These are phyloP conservation scores for Fulica atra DNA, from an alignment of 2,113 vertebrate species.

Conservation along the genomic window DNA sequence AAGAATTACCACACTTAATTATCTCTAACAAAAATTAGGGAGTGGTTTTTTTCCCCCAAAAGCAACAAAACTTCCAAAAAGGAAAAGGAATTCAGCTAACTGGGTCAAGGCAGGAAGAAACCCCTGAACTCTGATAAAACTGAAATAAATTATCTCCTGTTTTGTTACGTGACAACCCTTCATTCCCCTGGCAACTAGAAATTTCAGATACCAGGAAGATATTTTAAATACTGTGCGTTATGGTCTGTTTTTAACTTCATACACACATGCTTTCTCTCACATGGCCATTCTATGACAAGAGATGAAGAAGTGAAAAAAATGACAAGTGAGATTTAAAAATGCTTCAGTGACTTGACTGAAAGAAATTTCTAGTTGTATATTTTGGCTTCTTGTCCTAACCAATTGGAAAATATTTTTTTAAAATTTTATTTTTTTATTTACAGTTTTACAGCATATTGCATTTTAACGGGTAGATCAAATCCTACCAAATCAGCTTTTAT, in stretches of 20 bases:
- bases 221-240: constrained; percentile 67
- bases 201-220: constrained; percentile 69
- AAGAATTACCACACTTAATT: background rate
- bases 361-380: constrained; percentile 32
- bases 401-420: background rate
- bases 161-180: constrained; percentile 42
- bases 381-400: constrained; percentile 3
- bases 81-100: constrained; percentile 39
- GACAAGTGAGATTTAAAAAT: constrained; percentile 48
- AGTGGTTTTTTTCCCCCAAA: background rate
- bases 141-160: constrained; percentile 51
- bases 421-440: background rate
- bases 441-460: background rate
- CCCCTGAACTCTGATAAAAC: constrained; percentile 46
- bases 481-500: constrained; percentile 27
- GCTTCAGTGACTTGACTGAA: constrained; percentile 20
- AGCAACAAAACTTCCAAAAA: background rate
- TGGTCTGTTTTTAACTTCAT: constrained; percentile 60
- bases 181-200: constrained; percentile 61
- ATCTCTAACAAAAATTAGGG: background rate
- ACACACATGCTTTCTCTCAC: constrained; percentile 43
- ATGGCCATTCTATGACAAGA: constrained; percentile 47
- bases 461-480: constrained; percentile 42
- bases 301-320: constrained; percentile 36
- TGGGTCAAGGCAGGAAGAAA: constrained; percentile 60